Evolutionary conservation across 1,140 invertebrate species (phyloP), one percentile per base, ranked within the genome.

Genomic region (Plutomurus gul): DNA sequence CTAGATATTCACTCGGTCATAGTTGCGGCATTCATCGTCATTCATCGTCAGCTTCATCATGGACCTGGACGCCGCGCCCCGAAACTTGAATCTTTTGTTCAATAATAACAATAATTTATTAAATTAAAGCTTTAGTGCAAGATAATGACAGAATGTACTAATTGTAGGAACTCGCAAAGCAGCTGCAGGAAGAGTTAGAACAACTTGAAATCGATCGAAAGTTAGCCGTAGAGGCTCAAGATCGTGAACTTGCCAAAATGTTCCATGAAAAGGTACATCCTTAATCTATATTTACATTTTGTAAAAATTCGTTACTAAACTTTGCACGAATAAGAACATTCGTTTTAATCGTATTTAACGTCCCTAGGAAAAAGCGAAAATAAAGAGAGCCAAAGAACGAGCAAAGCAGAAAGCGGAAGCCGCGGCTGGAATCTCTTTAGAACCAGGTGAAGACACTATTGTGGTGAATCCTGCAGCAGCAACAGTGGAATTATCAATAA

Each of bases 181-280:
- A 90, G 60, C 83, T 93, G 8, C 92, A 93, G 87, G 88, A 91
- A 82, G 87, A 90, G 76, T 90, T 81, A 88, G 89, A 22, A 88
- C 91, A 81, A 83, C 85, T 91, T 27, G 89, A 94, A 83, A 84
- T 89, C 33, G 93, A 95, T 87, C 90, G 91, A 84, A 89, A 93
- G 82, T 85, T 92, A 78, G 94, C 94, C 8, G 95, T 97, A 71
- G 95, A 98, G 87, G 93, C 93, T 4, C 95, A 97, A 85, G 96
- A 98, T 86, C 91, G 94, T 60, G 94, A 97, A 86, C 87, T 97
- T 3, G 96, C 96, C 0, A 91, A 92, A 84, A 90, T 97, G 85
- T 88, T 98, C 46, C 95, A 98, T 85, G 95, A 97, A 85, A 91
- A 93, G 85, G 93, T 90, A 84, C 84, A 77, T 84, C n/a, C n/a